Evolutionary conservation across 2,888 invertebrate species (phyloP).

Genomic region (Pilophorus perplexus): DNA sequence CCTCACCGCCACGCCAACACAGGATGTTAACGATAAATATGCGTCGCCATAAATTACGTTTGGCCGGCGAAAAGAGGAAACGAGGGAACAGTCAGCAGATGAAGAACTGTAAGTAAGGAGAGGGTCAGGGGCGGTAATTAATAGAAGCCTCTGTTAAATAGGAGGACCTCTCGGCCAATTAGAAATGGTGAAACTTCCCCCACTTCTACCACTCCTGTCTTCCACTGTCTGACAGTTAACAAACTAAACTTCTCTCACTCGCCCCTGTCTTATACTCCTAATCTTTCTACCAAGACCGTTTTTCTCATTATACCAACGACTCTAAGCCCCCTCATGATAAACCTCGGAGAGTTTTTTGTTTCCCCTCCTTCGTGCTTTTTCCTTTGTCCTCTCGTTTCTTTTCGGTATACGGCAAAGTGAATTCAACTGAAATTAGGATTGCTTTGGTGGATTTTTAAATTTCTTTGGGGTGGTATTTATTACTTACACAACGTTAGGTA

Average conservation of each 20-base stretch:
- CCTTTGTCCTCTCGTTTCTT: too few species aligned
- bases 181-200: slow-evolving; percentile 28
- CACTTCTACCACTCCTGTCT: background rate
- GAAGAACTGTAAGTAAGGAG: too few species aligned
- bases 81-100: background rate
- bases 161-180: slow-evolving; percentile 34
- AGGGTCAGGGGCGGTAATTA: slow-evolving; percentile 23
- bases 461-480: too few species aligned
- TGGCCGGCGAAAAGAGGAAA: background rate
- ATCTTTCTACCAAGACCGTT: slow-evolving; percentile 25
- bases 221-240: slow-evolving; percentile 19
- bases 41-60: slow-evolving; percentile 3
- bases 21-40: too few species aligned
- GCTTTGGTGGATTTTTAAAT: too few species aligned
- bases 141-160: slow-evolving; percentile 37
- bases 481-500: too few species aligned
- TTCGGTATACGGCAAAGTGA: too few species aligned
- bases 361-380: too few species aligned
- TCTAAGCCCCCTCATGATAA: slow-evolving; percentile 16
- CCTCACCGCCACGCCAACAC: too few species aligned
- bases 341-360: too few species aligned
- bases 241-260: slow-evolving; percentile 21
- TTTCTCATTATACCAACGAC: slow-evolving; percentile 30
- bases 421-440: too few species aligned
- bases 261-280: slow-evolving; percentile 12